These are phyloP conservation scores for Drepana falcataria DNA, from an alignment of 2,888 invertebrate species.

Conservation along the genomic window DNA sequence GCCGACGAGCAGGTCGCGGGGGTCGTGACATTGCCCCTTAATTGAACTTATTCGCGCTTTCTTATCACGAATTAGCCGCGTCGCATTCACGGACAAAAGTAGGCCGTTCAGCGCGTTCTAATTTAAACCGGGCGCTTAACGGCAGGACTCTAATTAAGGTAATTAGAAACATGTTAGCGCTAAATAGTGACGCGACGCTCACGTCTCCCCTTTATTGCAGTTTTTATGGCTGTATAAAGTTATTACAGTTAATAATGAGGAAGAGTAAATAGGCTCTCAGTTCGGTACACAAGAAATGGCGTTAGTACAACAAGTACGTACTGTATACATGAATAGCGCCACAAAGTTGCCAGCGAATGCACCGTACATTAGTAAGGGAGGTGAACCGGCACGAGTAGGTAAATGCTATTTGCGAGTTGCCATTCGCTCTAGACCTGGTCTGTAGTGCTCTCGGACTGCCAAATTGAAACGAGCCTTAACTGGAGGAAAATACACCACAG, in stretches of 20 bases:
- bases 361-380: slow-evolving; percentile 43
- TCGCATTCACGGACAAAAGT: slow-evolving; percentile 63
- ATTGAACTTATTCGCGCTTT: slow-evolving; percentile 60
- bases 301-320: slow-evolving; percentile 29
- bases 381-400: slow-evolving; percentile 44
- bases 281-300: slow-evolving; percentile 10
- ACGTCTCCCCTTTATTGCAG: slow-evolving; percentile 18
- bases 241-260: slow-evolving; percentile 10
- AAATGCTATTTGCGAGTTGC: slow-evolving; percentile 68
- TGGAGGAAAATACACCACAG: slow-evolving; percentile 52
- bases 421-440: slow-evolving; percentile 42
- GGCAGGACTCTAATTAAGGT: slow-evolving; percentile 65
- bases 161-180: slow-evolving; percentile 64
- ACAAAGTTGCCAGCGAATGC: slow-evolving; percentile 48
- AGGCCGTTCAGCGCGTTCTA: slow-evolving; percentile 60
- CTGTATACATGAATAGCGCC: slow-evolving; percentile 4
- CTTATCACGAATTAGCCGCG: slow-evolving; percentile 69
- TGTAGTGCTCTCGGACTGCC: slow-evolving; percentile 53
- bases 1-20: slow-evolving; percentile 21
- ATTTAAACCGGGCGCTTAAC: slow-evolving; percentile 65
- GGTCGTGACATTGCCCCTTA: slow-evolving; percentile 59
- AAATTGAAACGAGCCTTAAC: slow-evolving; percentile 64
- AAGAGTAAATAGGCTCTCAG: slow-evolving; percentile 9
- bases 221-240: slow-evolving; percentile 10
- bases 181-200: slow-evolving; percentile 37